Conservation (phyloP, 1,140 invertebrate genomes). For the Drosophila littoralis region DNA sequence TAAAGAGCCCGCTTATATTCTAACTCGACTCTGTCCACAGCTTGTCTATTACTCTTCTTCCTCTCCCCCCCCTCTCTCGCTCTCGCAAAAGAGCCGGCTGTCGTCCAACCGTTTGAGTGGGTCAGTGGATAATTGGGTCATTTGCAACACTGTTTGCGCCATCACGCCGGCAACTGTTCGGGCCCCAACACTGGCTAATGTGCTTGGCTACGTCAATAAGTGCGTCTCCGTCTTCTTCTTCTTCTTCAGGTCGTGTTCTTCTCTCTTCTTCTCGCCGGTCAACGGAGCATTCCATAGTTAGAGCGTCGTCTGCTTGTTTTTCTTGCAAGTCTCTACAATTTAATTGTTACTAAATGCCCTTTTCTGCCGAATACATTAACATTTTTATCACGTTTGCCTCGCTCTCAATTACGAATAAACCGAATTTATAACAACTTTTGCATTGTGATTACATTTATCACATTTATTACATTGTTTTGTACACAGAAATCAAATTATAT, state of each 20-base stretch:
- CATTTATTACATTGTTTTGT: too few relatives aligned
- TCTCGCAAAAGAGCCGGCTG: conserved; percentile 35
- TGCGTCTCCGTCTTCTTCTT: conserved; percentile 51
- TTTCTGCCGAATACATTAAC: conserved; percentile 14
- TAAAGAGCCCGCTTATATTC: conserved; percentile 50
- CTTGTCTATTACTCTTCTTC: conserved; percentile 7
- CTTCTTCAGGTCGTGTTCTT: conserved; percentile 14
- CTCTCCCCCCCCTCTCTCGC: not conserved
- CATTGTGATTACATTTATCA: too few relatives aligned
- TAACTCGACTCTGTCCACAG: conserved; percentile 47
- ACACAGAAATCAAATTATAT: too few relatives aligned
- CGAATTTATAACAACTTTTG: not conserved
- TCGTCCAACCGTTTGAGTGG: conserved; percentile 72
- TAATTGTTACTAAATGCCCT: conserved; percentile 67
- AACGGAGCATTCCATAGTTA: conserved; percentile 59
- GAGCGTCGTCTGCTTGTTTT: conserved; percentile 11
- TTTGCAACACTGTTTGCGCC: conserved; percentile 83
- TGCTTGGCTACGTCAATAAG: conserved; percentile 79
- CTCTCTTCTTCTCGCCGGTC: conserved; percentile 28
- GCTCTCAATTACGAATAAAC: not conserved
- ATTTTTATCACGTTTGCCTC: not conserved
- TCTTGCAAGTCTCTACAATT: conserved; percentile 36
- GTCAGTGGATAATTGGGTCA: conserved; percentile 84
- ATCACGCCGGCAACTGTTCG: conserved; percentile 51
- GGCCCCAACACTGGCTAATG: conserved; percentile 61